Base-by-base conservation (phyloP, 1,140 invertebrate species). In the Stratiolaelaps scimitus region DNA sequence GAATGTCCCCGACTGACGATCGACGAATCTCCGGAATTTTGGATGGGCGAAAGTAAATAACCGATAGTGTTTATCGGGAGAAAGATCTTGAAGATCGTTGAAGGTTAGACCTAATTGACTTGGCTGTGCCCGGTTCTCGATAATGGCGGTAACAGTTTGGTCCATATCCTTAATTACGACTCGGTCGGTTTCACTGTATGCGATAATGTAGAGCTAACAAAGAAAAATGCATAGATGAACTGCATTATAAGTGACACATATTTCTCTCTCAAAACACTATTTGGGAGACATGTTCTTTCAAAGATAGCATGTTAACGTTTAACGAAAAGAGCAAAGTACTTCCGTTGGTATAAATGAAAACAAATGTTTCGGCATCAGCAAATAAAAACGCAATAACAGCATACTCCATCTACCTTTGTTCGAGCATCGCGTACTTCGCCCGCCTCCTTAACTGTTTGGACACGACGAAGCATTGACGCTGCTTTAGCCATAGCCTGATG, bases 121-220 rank as follows among this genome's bases (percentile, higher is more conserved):
- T n/a, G 4, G 6, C 15, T 15, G 15, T 17, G 23, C 15, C 10
- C 53, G 17, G 15, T 60, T 23, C 10, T 17, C 23, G 1, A 60
- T 34, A 4, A 60, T 17, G 26, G 26, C n/a, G 2, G 15, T 23
- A 17, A 60, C 53, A 6, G 53, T 26, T 29, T 17, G 15, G 26
- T 60, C 34, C n/a, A 60, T 17, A 26, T 60, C 23, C 34, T 23
- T 60, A 15, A 34, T 60, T 15, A 60, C 13, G 10, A 29, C 34
- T 15, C 53, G 53, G 34, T 60, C 23, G 20, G 26, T 60, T 23
- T 60, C 53, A 26, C 53, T 60, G 53, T 29, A 26, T 15, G 53
- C 17, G 34, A 60, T 60, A 15, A 60, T 23, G 53, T 23, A 60
- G 1, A 60, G 53, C 53, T 60, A 34, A 26, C 26, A 60, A 20